phyloP scores from a whole-genome alignment of 2,888 invertebrate species.

The Pseudeuparius sepicola region DNA sequence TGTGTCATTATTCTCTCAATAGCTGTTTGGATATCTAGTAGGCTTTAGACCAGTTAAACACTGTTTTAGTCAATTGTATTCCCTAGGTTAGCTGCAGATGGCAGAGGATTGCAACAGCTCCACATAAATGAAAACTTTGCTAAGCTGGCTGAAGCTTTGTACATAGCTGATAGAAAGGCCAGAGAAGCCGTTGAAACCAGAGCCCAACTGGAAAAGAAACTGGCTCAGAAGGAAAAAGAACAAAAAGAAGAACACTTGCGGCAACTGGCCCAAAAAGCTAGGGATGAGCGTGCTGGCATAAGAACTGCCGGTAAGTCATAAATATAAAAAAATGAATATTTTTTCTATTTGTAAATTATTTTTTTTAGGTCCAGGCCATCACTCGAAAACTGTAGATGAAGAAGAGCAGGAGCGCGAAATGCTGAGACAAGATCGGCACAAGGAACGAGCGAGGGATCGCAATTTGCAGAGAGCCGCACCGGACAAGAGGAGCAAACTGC shows the following conservation, averaged over 20 bases:
- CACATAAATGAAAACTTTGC: conserved; percentile 99
- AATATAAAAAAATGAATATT: no score
- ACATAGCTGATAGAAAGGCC: conserved; percentile 94
- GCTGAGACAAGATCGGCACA: conserved; percentile 78
- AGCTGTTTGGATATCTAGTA: no score
- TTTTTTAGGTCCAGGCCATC: conserved; percentile 16
- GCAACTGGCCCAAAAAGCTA: conserved; percentile 86
- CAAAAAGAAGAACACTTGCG: conserved; percentile 93
- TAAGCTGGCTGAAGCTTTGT: conserved; percentile 93
- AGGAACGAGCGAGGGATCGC: conserved; percentile 84
- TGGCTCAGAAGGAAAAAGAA: conserved; percentile 97
- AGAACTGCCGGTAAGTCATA: conserved; percentile 40
- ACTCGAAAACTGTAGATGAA: conserved; percentile 39
- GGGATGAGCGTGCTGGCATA: conserved; percentile 88
- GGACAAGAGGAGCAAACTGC: conserved; percentile 82
- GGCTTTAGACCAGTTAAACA: no score
- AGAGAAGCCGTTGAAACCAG: conserved; percentile 95
- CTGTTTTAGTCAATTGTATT: no score
- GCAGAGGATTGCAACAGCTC: conserved; percentile 90
- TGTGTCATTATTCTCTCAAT: no score
- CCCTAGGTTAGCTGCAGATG: conserved; percentile 96
- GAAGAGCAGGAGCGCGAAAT: conserved; percentile 76
- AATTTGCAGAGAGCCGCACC: conserved; percentile 91
- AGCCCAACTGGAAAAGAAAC: conserved; percentile 88
- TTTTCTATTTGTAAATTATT: conserved; percentile 9